Conservation (phyloP, 2,113 vertebrate genomes). For the Apistogramma diplotaenia region DNA sequence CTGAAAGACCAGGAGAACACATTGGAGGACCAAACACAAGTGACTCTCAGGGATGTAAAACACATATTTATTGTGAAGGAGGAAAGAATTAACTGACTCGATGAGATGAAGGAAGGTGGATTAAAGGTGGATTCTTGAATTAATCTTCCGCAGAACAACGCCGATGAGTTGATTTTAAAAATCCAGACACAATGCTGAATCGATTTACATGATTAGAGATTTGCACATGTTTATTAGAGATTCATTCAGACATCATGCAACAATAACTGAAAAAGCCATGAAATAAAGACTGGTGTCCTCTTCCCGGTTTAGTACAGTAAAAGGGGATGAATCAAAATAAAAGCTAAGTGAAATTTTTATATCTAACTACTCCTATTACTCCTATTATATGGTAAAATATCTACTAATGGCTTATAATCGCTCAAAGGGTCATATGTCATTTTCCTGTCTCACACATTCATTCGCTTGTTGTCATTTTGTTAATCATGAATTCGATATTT, state of each 20-base stretch:
- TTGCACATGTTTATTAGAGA: neutral
- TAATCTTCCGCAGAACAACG: neutral
- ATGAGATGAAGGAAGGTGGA: neutral
- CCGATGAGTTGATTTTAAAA: neutral
- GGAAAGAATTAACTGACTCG: neutral
- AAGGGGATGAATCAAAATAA: neutral
- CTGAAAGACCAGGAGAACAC: constrained; percentile 88
- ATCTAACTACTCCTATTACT: neutral
- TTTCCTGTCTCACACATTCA: neutral
- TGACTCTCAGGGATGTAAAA: neutral
- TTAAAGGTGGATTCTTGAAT: neutral
- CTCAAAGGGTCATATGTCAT: neutral
- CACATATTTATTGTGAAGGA: neutral
- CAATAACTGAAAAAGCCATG: no score
- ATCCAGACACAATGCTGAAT: neutral
- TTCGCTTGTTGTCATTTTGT: no score
- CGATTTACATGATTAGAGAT: neutral
- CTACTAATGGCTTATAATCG: neutral
- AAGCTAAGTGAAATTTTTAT: neutral
- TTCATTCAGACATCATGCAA: neutral
- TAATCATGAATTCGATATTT: no score
- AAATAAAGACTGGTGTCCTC: no score
- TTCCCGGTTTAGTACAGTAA: neutral
- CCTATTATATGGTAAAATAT: neutral
- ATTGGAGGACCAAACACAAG: constrained; percentile 71